A percentile compares a stretch with the other conserved stretches of the same genome.
Conservation (phyloP, 2,888 invertebrate genomes). For the Brenthis ino region DNA sequence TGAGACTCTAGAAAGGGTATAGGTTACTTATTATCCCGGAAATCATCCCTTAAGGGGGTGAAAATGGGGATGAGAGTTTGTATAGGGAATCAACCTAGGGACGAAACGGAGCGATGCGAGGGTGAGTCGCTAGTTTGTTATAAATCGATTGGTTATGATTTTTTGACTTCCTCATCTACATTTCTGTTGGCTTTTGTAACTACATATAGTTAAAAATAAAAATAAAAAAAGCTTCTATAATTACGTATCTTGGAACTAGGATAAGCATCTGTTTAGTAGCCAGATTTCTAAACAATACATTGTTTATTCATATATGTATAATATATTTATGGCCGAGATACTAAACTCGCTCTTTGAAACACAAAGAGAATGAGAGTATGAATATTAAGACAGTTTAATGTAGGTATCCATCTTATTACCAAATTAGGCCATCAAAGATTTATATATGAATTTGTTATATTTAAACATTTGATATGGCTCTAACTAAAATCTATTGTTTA, state of each 20-base stretch:
- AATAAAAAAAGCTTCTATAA: too few relatives aligned
- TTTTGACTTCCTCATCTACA: background rate
- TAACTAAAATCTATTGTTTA: too few relatives aligned
- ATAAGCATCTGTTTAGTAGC: background rate
- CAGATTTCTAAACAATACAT: background rate
- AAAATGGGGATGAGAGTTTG: too few relatives aligned
- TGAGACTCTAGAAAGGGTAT: too few relatives aligned
- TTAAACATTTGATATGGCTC: too few relatives aligned
- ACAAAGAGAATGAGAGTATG: slow-evolving; percentile 21
- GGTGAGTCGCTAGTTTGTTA: too few relatives aligned
- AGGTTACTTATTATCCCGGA: too few relatives aligned
- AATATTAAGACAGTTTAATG: slow-evolving; percentile 20
- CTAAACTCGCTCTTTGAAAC: slow-evolving; percentile 23
- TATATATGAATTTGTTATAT: background rate
- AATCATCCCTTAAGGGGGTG: too few relatives aligned
- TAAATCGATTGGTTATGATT: background rate
- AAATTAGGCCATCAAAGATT: slow-evolving; percentile 16
- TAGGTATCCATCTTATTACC: slow-evolving; percentile 14
- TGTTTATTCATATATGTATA: slow-evolving; percentile 5
- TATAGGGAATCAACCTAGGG: too few relatives aligned
- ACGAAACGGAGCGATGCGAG: too few relatives aligned
- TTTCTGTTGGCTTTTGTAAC: background rate
- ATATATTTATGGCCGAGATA: slow-evolving; percentile 19
- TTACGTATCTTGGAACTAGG: background rate
- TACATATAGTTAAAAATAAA: background rate